Evolutionary conservation across 2,113 vertebrate genomes (phyloP).

Genomic region (Pelecanus crispus): DNA sequence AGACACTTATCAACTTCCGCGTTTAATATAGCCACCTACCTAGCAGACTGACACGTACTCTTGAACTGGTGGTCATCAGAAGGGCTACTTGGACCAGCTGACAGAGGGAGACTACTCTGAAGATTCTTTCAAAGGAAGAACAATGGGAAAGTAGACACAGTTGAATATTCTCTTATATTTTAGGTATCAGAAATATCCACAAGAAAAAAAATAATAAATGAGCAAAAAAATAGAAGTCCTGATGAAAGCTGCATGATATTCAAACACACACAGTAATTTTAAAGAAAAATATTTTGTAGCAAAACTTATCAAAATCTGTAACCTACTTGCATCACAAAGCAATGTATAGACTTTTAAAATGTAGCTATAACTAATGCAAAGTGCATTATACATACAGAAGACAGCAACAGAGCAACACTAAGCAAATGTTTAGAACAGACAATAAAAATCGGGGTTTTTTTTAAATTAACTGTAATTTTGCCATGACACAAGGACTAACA

Average conservation of each 20-base stretch:
- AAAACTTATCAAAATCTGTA: background rate
- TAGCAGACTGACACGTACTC: background rate
- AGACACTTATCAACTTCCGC: background rate
- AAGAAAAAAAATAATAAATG: background rate
- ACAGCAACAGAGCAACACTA: background rate
- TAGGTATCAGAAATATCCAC: background rate
- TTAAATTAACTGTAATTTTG: background rate
- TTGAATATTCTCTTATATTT: background rate
- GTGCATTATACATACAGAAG: background rate
- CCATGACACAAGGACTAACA: background rate
- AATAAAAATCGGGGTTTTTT: background rate
- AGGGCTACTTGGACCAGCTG: conserved; percentile 17
- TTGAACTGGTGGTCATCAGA: background rate
- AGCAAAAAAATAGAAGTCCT: background rate
- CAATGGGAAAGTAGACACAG: background rate
- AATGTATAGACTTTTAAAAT: background rate
- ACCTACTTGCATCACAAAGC: background rate
- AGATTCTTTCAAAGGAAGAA: conserved; percentile 51
- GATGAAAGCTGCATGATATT: background rate
- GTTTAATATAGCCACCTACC: conserved; percentile 7
- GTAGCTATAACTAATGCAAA: background rate
- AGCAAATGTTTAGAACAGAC: background rate
- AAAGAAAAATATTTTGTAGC: background rate
- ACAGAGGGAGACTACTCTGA: conserved; percentile 24
- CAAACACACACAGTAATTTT: background rate